These are phyloP conservation scores for Drosophila truncata DNA, from an alignment of 1,140 invertebrate species.

Conservation along the genomic window DNA sequence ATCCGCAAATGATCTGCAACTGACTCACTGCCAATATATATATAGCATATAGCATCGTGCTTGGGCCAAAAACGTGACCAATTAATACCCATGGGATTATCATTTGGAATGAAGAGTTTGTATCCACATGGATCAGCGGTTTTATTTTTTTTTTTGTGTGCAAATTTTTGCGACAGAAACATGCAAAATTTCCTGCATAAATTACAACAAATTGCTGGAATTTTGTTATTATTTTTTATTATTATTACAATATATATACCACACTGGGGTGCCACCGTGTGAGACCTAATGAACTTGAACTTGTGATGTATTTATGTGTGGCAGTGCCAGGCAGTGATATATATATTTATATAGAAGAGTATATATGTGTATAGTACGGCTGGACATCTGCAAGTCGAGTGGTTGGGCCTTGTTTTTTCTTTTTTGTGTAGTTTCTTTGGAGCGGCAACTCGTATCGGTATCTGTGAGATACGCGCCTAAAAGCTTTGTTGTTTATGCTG, in stretches of 20 bases:
- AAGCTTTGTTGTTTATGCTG: slow-evolving; percentile 78
- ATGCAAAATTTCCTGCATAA: slow-evolving; percentile 58
- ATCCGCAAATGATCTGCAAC: slow-evolving; percentile 16
- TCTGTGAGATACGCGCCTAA: slow-evolving; percentile 75
- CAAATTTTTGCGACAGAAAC: slow-evolving; percentile 26
- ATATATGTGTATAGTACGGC: background rate
- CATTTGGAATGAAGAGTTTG: slow-evolving; percentile 18
- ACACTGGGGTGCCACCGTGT: slow-evolving; percentile 8
- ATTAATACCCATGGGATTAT: slow-evolving; percentile 33
- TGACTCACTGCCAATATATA: slow-evolving; percentile 26
- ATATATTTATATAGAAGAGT: background rate
- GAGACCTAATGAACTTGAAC: slow-evolving; percentile 77
- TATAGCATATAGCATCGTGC: background rate
- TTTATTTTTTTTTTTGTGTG: background rate
- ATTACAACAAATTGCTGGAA: slow-evolving; percentile 68
- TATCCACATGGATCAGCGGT: slow-evolving; percentile 10
- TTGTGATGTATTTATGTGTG: slow-evolving; percentile 54
- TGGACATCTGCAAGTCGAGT: slow-evolving; percentile 37
- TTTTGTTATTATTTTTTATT: slow-evolving; percentile 17
- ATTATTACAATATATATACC: background rate
- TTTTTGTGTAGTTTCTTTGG: slow-evolving; percentile 4
- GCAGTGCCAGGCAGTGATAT: background rate
- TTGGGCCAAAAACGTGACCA: slow-evolving; percentile 50
- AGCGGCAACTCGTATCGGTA: slow-evolving; percentile 40
- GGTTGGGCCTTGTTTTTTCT: background rate